A percentile compares a stretch with the other conserved stretches of the same genome.
Evolutionary conservation across 2,888 invertebrate species (phyloP).

Genomic region (Liodrosophila aerea): DNA sequence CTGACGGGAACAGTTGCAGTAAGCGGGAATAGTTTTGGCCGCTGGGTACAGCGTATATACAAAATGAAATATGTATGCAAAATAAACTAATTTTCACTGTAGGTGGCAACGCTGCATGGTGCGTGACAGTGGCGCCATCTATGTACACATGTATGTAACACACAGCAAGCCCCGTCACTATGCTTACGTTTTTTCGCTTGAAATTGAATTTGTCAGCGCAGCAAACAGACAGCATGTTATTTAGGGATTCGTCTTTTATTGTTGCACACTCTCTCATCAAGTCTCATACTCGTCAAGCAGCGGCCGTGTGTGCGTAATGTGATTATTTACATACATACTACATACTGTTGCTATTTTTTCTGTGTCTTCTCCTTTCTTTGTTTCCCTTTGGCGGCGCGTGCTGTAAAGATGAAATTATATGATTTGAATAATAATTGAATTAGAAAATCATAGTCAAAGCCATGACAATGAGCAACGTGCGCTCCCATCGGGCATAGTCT

Average conservation of each 20-base stretch:
- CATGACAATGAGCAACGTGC: slow-evolving; percentile 10
- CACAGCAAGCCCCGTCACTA: too few relatives aligned
- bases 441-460: slow-evolving; percentile 73
- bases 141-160: too few relatives aligned
- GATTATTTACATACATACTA: slow-evolving; percentile 59
- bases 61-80: too few relatives aligned
- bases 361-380: slow-evolving; percentile 1
- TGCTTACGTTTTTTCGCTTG: too few relatives aligned
- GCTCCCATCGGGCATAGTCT: slow-evolving; percentile 12
- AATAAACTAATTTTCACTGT: slow-evolving; percentile 58
- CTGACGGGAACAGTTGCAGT: too few relatives aligned
- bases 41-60: too few relatives aligned
- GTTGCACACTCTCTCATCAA: slow-evolving; percentile 7
- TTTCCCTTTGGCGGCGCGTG: slow-evolving; percentile 27
- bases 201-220: slow-evolving; percentile 49
- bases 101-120: too few relatives aligned
- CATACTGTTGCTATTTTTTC: slow-evolving; percentile 23
- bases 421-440: slow-evolving; percentile 82
- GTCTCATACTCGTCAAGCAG: slow-evolving; percentile 12
- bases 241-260: slow-evolving; percentile 1
- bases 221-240: too few relatives aligned
- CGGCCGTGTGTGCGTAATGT: slow-evolving; percentile 58
- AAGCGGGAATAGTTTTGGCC: too few relatives aligned
- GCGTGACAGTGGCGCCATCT: slow-evolving; percentile 55
- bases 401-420: slow-evolving; percentile 78